Conservation (phyloP, 2,113 vertebrate species). For the Hippoglossus stenolepis region DNA sequence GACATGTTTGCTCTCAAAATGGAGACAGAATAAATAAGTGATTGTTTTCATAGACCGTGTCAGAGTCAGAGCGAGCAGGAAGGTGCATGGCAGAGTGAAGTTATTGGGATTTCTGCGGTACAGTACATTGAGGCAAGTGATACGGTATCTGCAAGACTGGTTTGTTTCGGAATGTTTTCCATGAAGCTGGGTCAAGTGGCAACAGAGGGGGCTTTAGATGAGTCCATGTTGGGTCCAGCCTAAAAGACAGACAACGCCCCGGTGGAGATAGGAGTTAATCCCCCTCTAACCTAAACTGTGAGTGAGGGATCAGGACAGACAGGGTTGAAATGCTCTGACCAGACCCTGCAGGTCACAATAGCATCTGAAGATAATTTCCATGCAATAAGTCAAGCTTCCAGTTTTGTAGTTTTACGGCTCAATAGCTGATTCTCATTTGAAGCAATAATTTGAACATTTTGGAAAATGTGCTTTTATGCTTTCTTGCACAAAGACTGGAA, state of each 20-base stretch:
- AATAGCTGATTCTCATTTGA: constrained; percentile 6
- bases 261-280: constrained; percentile 77
- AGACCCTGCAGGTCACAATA: constrained; percentile 39
- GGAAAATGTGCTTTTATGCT: background rate
- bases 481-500: background rate
- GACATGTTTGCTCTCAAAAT: constrained; percentile 63
- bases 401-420: background rate
- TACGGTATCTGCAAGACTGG: constrained; percentile 36
- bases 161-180: constrained; percentile 52
- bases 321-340: constrained; percentile 29
- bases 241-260: constrained; percentile 58
- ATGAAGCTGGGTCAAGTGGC: constrained; percentile 42
- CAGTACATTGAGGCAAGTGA: constrained; percentile 33
- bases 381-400: background rate
- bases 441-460: background rate
- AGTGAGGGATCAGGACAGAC: constrained; percentile 65
- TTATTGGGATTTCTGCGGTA: constrained; percentile 12
- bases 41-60: constrained; percentile 26
- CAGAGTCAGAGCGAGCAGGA: background rate
- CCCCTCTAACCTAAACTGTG: constrained; percentile 64
- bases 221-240: constrained; percentile 28
- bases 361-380: constrained; percentile 23
- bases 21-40: constrained; percentile 57
- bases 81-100: background rate
- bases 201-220: constrained; percentile 34